A percentile compares a stretch with the other conserved stretches of the same genome.
phyloP scores from a whole-genome alignment of 1,140 invertebrate genomes.

The Philotrypesis tridentata region DNA sequence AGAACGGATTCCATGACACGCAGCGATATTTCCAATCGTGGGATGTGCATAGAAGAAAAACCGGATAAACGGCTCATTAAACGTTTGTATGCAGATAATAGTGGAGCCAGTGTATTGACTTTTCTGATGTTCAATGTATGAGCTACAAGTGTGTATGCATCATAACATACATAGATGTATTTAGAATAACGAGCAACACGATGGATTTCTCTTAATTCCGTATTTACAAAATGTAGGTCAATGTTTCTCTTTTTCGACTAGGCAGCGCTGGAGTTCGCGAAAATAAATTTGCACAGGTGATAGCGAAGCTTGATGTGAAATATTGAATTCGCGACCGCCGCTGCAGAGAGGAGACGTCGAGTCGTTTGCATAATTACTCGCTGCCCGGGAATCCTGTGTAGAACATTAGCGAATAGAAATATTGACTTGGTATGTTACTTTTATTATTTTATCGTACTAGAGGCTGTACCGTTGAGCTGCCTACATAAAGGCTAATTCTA shows the following conservation, averaged over 20 bases:
- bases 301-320: not conserved
- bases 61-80: not conserved
- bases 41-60: not conserved
- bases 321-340: not conserved
- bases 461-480: too few relatives aligned
- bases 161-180: too few relatives aligned
- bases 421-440: not conserved
- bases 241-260: not conserved
- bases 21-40: not conserved
- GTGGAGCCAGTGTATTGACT: too few relatives aligned
- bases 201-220: conserved; percentile 19
- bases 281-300: conserved; percentile 7
- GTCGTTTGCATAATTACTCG: conserved; percentile 5
- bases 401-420: not conserved
- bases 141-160: too few relatives aligned
- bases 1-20: too few relatives aligned
- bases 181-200: too few relatives aligned
- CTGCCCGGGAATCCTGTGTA: not conserved
- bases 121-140: too few relatives aligned
- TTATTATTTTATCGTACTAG: too few relatives aligned
- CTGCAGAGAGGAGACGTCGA: not conserved
- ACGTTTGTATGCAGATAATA: not conserved
- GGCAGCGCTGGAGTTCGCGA: not conserved
- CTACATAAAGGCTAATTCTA: too few relatives aligned
- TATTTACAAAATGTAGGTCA: conserved; percentile 32